These are phyloP conservation scores for Hylaea fasciaria DNA, from an alignment of 2,888 invertebrate genomes.

Conservation along the genomic window DNA sequence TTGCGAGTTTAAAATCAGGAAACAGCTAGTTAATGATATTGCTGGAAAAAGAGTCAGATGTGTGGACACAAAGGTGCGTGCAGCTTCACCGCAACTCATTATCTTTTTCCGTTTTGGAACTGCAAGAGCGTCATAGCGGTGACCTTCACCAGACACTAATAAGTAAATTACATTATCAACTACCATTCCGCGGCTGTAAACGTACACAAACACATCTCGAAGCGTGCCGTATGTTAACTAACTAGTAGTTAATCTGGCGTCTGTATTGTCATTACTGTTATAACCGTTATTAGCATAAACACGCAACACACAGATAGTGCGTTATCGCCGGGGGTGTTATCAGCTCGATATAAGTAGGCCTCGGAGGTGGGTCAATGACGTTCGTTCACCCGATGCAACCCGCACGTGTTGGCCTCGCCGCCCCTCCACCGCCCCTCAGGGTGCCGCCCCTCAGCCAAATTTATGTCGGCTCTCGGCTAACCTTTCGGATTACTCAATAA, in stretches of 20 bases:
- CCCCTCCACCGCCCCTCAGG: conserved; percentile 45
- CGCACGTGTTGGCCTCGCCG: conserved; percentile 78
- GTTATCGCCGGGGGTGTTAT: conserved; percentile 76
- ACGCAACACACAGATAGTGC: conserved; percentile 43
- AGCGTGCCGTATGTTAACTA: conserved; percentile 38
- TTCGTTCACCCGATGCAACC: conserved; percentile 81
- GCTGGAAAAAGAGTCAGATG: too few relatives aligned
- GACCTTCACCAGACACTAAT: conserved; percentile 43
- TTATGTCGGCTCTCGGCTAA: conserved; percentile 31
- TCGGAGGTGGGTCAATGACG: conserved; percentile 83
- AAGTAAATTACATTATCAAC: conserved; percentile 54
- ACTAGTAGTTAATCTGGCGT: conserved; percentile 21
- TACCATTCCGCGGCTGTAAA: conserved; percentile 43
- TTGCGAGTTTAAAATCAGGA: too few relatives aligned
- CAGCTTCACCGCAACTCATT: conserved; percentile 29
- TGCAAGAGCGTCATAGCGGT: conserved; percentile 36
- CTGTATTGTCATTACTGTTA: conserved; percentile 29
- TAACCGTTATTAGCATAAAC: conserved; percentile 49
- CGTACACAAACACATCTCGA: conserved; percentile 41
- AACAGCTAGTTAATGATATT: too few relatives aligned
- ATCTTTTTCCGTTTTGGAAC: conserved; percentile 29
- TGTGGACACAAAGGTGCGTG: background rate
- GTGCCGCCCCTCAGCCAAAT: conserved; percentile 41
- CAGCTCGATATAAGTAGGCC: conserved; percentile 73
- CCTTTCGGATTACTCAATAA: conserved; percentile 38